Evolutionary conservation across 2,113 vertebrate species (phyloP), one percentile per base, ranked within the genome.

Genomic region (Blennius ocellaris): DNA sequence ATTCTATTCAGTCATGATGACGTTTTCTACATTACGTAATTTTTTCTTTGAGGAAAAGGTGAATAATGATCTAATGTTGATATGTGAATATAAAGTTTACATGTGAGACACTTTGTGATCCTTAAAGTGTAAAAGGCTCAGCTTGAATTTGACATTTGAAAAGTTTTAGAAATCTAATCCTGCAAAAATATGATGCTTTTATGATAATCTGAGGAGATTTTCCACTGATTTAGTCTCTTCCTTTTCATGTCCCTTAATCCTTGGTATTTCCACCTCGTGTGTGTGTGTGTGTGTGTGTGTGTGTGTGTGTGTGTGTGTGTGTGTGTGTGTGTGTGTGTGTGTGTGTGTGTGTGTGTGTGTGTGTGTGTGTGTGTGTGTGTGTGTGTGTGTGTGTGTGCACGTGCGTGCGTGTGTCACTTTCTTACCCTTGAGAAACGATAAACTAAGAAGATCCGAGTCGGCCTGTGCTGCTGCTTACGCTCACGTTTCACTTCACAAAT

Each of bases 251-350:
- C 0, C 68, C 61, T 73, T 69, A 75, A 82, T 74, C 59, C 69
- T 17, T 36, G 65, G 43, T 57, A 40, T 77, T 68, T 74, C 4
- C 60, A 63, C 49, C 51, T 21, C 10, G 21, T 45, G 30, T 76
- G 37, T 55, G 11, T 48, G 12, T 5, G 67, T n/a, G 64, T 47
- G 12, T 60, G 63, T 66, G 63, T 73, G 73, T 1, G 36, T 3
- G 11, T 70, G 57, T 44, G 55, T 85, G 74, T 67, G 38, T 87
- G 21, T 45, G 49, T 85, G 50, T 60, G 63, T 66, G 63, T 73
- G 73, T 1, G 36, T 3, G 11, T 70, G 57, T 44, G 55, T 85
- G 74, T 67, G 38, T 87, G 21, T 45, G 49, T 85, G 50, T 67
- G 12, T 5, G 67, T 12, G 64, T 47, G 12, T 57, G 54, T 59